Base-by-base conservation (phyloP, 2,113 vertebrate species). In the Actinemys pallida region DNA sequence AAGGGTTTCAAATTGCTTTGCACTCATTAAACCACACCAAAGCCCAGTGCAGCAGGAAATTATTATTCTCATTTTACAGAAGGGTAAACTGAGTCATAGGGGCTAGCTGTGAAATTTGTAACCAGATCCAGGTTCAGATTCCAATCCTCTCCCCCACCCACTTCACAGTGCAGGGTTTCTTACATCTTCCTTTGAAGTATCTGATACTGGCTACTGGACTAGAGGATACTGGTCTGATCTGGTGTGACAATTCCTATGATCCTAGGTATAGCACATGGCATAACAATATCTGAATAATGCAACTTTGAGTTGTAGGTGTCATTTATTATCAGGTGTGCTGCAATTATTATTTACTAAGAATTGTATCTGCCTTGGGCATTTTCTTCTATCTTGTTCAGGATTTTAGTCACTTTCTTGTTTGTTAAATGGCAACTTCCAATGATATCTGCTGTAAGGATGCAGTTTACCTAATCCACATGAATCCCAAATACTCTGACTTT, bases 221-320 rank as follows among this genome's bases (percentile, higher is more conserved):
- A 65, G 87, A 92, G 53, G 25, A 85, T 87, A 86, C 87, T 86
- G 3, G 7, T 31, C 57, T 95, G 96, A 93, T 35, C 56, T 14
- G 92, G 56, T 79, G 86, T 93, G 93, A 85, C 96, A 93, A 87
- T 24, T 84, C n/a, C 81, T 81, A 2, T 83, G 29, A 88, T 90
- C 81, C 87, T 89, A 49, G 82, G 76, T 1, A 0, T 14, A 35
- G 45, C 54, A 76, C 42, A 84, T 91, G 45, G 69, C 69, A 82
- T 92, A 93, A 10, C 62, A 82, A 3, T 81, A 62, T 86, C 91
- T 94, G 90, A 94, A 53, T 86, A 86, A 94, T 57, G 87, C 76
- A 83, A 92, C 93, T 88, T 89, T 72, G 69, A 65, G 53, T 84
- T 82, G 52, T 87, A 90, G 85, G 49, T 83, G 88, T 89, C 0